Percentiles rank a stretch among this genome's conserved stretches.
phyloP scores from a whole-genome alignment of 1,140 invertebrate species.

The Aplysia californica region DNA sequence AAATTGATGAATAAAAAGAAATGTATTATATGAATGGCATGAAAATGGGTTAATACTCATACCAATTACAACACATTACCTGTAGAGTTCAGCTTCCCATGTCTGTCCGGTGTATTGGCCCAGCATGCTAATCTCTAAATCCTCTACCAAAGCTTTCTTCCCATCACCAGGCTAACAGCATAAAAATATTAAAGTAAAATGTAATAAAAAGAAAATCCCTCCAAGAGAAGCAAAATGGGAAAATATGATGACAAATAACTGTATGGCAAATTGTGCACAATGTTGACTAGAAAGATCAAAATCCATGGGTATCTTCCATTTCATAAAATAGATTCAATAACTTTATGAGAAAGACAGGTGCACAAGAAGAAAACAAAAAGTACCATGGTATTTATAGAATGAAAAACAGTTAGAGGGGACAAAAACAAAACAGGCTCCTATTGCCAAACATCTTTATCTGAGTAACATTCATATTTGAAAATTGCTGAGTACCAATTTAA shows the following conservation, averaged over 20 bases:
- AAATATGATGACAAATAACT: background rate
- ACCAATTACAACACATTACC: conserved; percentile 5
- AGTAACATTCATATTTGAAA: no score
- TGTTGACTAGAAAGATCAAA: background rate
- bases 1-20: no score
- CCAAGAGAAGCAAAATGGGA: background rate
- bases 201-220: conserved; percentile 1
- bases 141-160: conserved; percentile 22
- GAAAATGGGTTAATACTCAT: no score
- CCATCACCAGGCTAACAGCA: conserved; percentile 25
- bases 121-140: background rate
- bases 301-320: background rate
- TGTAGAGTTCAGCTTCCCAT: background rate
- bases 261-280: no score
- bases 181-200: background rate
- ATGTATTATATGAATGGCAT: no score
- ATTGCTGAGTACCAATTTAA: no score
- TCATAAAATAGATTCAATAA: background rate
- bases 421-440: no score
- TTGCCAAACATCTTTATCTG: no score
- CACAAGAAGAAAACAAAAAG: background rate
- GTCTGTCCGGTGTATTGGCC: background rate
- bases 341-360: background rate
- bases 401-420: background rate
- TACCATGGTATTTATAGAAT: background rate